These are phyloP conservation scores for Phacellophora camtschatica DNA, from an alignment of 30 jellyfish, hydroid and myxozoan genomes.

Conservation along the genomic window DNA sequence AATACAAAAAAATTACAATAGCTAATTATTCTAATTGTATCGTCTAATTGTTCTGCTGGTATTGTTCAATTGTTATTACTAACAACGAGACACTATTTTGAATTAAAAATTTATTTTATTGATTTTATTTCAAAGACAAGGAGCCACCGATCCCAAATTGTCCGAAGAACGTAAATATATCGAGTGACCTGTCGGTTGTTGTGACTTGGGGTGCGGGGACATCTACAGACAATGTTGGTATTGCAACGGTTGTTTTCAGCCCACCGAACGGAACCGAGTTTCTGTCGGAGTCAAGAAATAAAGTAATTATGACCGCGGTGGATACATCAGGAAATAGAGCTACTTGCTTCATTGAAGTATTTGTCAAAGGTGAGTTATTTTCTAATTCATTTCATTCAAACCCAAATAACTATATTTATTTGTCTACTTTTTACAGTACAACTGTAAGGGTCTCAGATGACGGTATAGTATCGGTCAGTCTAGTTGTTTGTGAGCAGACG, in stretches of 20 bases:
- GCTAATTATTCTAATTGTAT: too few species aligned
- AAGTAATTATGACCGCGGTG: constrained; percentile 61
- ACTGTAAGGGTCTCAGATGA: too few species aligned
- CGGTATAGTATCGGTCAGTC: too few species aligned
- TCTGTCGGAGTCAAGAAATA: constrained; percentile 66
- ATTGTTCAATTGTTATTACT: not conserved
- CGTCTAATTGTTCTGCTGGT: too few species aligned
- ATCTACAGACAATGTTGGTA: constrained; percentile 67
- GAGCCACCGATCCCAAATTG: constrained; percentile 81
- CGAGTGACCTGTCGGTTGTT: constrained; percentile 45
- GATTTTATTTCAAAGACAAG: constrained; percentile 57
- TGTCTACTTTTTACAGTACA: too few species aligned
- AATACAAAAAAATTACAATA: too few species aligned
- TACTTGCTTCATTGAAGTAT: constrained; percentile 80
- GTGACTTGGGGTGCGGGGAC: constrained; percentile 69
- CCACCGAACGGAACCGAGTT: constrained; percentile 90
- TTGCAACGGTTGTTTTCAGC: constrained; percentile 43
- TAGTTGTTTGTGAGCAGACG: too few species aligned
- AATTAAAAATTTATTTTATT: not conserved
- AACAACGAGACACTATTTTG: not conserved
- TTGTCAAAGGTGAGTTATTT: constrained; percentile 72
- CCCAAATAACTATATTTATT: too few species aligned
- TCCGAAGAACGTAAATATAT: constrained; percentile 76
- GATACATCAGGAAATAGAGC: constrained; percentile 79
- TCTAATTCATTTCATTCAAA: too few species aligned